Base-by-base conservation (phyloP, 2,797 vertebrate genomes). In the Gephyroberyx darwinii region DNA sequence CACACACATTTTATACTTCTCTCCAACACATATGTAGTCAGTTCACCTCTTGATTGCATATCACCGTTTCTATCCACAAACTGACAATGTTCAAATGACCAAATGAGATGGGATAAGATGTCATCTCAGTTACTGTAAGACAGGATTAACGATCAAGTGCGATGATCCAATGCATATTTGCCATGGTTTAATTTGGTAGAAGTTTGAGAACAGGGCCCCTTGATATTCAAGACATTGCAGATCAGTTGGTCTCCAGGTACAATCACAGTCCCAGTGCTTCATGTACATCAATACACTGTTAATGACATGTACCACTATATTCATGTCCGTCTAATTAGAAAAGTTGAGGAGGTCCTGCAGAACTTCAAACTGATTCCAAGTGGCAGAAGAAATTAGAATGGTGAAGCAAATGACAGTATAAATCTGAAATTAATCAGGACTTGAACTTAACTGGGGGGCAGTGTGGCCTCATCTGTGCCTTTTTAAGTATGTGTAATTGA, bases 381-480 rank as follows among this genome's bases (percentile, higher is more conserved):
- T 74, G 80, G 84, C 77, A 71, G 68, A 75, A 85, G 81, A 84
- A 90, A 90, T 88, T 75, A 89, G 74, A 86, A 48, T 54, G 74
- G 64, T 70, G 75, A 88, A 82, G 77, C 60, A 82, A 84, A 88
- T 71, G 74, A 81, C 72, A 74, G 80, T 37, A 85, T 86, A 86
- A 88, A 88, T 90, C 81, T 81, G 83, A 92, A 93, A 93, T 93
- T 84, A 94, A 94, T 93, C 89, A 89, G 78, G 64, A 80, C 76
- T 80, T 83, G 72, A 87, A 91, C 58, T 86, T 74, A 89, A 81
- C 51, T 72, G 37, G 51, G 69, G 64, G 71, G 75, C 71, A 78
- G 35, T 33, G 73, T 47, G 57, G 83, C 69, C 66, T 71, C 64
- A 57, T 57, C 73, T 71, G 0, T 17, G 50, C 67, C 74, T 78